Conservation (phyloP, 2,797 vertebrate species). For the Halcyon smyrnensis region DNA sequence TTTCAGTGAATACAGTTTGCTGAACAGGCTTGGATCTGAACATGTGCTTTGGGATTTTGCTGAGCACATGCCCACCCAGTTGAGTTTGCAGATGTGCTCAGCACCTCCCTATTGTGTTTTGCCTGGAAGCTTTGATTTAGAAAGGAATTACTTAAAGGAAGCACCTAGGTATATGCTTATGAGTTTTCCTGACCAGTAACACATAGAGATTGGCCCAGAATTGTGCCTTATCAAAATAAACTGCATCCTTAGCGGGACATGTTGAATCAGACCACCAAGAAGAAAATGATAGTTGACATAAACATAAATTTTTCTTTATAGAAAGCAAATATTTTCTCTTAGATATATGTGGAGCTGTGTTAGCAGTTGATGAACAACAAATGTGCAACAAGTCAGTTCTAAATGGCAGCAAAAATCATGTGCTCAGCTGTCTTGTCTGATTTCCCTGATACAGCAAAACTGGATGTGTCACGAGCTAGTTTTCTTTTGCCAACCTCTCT, state of each 20-base stretch:
- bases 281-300: neutral
- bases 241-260: neutral
- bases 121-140: neutral
- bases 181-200: neutral
- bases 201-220: neutral
- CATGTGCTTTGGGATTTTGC: neutral
- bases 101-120: accelerated
- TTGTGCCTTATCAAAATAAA: neutral
- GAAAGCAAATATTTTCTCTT: neutral
- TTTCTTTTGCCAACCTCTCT: neutral
- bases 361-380: neutral
- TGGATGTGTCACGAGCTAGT: neutral
- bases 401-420: neutral
- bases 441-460: conserved; percentile 23
- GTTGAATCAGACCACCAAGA: neutral
- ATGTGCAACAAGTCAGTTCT: neutral
- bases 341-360: neutral
- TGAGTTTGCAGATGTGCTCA: neutral
- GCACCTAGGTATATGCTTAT: neutral
- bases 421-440: neutral
- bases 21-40: neutral
- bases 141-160: neutral
- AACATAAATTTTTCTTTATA: neutral
- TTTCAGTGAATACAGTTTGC: neutral
- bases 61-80: neutral